Conservation (phyloP, 2,797 vertebrate genomes). For the Adelosebastes latens region DNA sequence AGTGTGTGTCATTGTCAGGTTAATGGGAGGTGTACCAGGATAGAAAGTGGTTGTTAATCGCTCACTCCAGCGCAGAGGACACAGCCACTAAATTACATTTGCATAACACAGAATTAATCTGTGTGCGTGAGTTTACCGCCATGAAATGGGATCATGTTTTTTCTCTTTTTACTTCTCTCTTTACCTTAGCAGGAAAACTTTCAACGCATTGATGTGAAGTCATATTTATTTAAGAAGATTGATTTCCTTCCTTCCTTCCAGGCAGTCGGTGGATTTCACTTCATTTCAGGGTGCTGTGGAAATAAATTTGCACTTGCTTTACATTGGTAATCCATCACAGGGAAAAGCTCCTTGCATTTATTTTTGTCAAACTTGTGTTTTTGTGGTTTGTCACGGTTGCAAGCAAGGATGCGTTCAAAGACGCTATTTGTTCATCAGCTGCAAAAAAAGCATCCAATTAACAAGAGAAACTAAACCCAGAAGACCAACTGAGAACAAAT, state of each 20-base stretch:
- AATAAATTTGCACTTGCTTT: constrained; percentile 42
- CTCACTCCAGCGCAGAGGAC: constrained; percentile 41
- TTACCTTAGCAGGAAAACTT: constrained; percentile 4
- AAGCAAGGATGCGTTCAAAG: neutral
- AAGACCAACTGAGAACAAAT: neutral
- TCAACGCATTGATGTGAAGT: constrained; percentile 20
- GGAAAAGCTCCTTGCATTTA: neutral
- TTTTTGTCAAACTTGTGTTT: neutral
- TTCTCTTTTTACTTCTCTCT: constrained; percentile 16
- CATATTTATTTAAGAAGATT: constrained; percentile 70
- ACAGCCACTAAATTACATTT: constrained; percentile 68
- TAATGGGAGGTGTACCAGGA: constrained; percentile 42
- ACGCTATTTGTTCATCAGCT: neutral
- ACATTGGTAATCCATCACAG: constrained; percentile 22
- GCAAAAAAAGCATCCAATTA: neutral
- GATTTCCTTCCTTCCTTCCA: constrained; percentile 38
- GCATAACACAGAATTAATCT: constrained; percentile 64
- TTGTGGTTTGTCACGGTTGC: neutral
- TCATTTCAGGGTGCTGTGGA: constrained; percentile 21
- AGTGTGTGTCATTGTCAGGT: constrained; percentile 37
- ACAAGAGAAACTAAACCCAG: neutral
- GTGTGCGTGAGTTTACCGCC: constrained; percentile 31
- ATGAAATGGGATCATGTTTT: constrained; percentile 25
- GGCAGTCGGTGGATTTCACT: constrained; percentile 17
- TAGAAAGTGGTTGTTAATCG: constrained; percentile 51